Evolutionary conservation across 2,797 vertebrate genomes (phyloP), one percentile per base, ranked within the genome.

Genomic region (Remorina albescens): DNA sequence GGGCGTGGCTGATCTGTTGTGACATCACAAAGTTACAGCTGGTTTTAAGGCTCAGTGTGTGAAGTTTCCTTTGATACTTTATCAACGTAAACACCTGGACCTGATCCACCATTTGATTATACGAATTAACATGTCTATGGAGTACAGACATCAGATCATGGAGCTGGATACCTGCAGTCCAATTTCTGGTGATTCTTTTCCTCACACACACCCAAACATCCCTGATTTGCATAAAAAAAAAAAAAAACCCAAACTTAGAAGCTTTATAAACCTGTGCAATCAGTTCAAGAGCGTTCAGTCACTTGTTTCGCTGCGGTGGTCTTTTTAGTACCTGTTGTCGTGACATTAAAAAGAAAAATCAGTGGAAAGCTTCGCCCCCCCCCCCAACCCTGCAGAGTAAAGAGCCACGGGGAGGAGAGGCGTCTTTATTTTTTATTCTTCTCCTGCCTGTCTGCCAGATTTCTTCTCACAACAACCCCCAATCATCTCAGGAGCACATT

Each of bases 401-500:
- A 50, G 42, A 71, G 23, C 64, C 26, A 15, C 68, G 9, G n/a
- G 77, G 71, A 75, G 73, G 74, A 23, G 59, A 63, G 49, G 49
- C 55, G 13, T 58, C 2, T 25, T 53, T 18, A 3, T 19, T 56
- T 2, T 3, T 30, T 42, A 47, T n/a, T 8, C 60, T 4, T 59
- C 0, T 23, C 15, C 21, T 26, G 16, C 47, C 28, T 69, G 13
- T 46, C 42, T 30, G 56, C 60, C 47, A 3, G 41, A 76, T 71
- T 56, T 67, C 41, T 82, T 80, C 74, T 63, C 30, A 60, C 67
- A 65, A 71, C 62, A 78, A 69, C 37, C 25, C n/a, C 41, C 54
- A 82, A 86, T 88, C 80, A 88, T 66, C 57, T 83, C 18, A 71
- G 74, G 67, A 67, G 71, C 67, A 83, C 68, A 76, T 89, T 87